phyloP scores from a whole-genome alignment of 2,797 vertebrate species.

The Antrozous pallidus region DNA sequence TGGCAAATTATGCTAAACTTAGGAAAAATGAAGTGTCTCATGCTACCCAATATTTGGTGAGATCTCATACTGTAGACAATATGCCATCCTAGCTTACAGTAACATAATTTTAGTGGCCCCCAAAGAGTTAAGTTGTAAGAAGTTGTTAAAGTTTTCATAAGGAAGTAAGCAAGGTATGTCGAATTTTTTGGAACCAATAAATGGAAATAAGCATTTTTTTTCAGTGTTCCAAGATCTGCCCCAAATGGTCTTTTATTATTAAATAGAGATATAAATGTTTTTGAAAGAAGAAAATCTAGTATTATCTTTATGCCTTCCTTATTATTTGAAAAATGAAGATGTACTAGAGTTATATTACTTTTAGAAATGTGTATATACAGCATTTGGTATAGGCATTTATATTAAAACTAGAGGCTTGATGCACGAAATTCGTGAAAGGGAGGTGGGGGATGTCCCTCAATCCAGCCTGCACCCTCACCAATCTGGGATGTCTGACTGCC shows the following conservation, averaged over 20 bases:
- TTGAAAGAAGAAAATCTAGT: not conserved
- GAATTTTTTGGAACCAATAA: not conserved
- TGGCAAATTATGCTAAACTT: not conserved
- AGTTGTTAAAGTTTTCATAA: not conserved
- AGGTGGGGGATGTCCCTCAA: too few relatives aligned
- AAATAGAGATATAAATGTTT: not conserved
- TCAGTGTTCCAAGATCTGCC: not conserved
- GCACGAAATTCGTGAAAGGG: too few relatives aligned
- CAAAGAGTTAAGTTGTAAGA: not conserved
- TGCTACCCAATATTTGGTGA: not conserved
- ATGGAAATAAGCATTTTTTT: not conserved
- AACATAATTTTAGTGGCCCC: not conserved
- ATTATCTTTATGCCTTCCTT: not conserved
- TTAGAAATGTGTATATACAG: not conserved
- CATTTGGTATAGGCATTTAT: not conserved
- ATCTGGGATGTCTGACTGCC: too few relatives aligned
- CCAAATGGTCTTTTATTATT: not conserved
- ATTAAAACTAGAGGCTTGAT: not conserved
- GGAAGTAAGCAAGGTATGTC: not conserved
- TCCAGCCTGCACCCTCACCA: too few relatives aligned
- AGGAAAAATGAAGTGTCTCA: not conserved
- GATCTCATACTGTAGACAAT: not conserved
- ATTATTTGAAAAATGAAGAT: conserved; percentile 10
- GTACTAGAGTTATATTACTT: not conserved
- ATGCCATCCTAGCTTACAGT: not conserved